These are phyloP conservation scores for Fragum sueziense DNA, from an alignment of 2,888 invertebrate genomes.

Conservation along the genomic window DNA sequence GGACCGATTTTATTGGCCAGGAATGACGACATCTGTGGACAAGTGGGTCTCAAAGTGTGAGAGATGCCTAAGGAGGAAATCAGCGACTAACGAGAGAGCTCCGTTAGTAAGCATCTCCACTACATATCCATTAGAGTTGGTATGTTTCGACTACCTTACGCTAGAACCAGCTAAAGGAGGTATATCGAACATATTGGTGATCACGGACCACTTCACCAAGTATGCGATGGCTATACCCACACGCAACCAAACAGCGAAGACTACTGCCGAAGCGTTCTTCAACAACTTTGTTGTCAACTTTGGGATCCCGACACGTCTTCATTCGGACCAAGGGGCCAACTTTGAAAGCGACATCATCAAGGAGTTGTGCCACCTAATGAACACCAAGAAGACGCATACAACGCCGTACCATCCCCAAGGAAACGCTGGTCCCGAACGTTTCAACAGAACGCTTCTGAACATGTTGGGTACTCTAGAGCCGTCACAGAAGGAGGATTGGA, in stretches of 20 bases:
- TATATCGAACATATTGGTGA: slow-evolving; percentile 23
- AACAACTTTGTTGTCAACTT: slow-evolving; percentile 26
- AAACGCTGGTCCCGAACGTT: slow-evolving; percentile 46
- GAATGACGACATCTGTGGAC: slow-evolving; percentile 22
- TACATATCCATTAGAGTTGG: slow-evolving; percentile 37
- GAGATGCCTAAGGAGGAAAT: slow-evolving; percentile 30
- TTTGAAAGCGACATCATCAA: slow-evolving; percentile 34
- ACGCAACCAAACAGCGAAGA: slow-evolving; percentile 35
- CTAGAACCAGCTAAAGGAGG: slow-evolving; percentile 29
- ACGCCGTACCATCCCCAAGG: slow-evolving; percentile 55
- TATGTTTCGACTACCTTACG: slow-evolving; percentile 37
- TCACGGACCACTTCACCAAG: slow-evolving; percentile 40
- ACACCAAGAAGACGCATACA: slow-evolving; percentile 32
- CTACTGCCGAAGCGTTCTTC: slow-evolving; percentile 30
- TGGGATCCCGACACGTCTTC: too few species aligned
- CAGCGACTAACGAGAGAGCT: slow-evolving; percentile 12
- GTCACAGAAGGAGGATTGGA: slow-evolving; percentile 39
- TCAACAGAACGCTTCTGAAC: slow-evolving; percentile 39
- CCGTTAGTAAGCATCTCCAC: slow-evolving; percentile 23
- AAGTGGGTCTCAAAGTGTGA: slow-evolving; percentile 20
- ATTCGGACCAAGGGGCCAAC: too few species aligned
- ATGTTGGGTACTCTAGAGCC: slow-evolving; percentile 43
- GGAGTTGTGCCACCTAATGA: slow-evolving; percentile 19
- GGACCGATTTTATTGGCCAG: slow-evolving; percentile 36
- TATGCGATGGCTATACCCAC: slow-evolving; percentile 23